Percentiles rank a stretch among this genome's conserved stretches.
Conservation (phyloP, 2,113 vertebrate genomes). For the Grantiella picta region DNA sequence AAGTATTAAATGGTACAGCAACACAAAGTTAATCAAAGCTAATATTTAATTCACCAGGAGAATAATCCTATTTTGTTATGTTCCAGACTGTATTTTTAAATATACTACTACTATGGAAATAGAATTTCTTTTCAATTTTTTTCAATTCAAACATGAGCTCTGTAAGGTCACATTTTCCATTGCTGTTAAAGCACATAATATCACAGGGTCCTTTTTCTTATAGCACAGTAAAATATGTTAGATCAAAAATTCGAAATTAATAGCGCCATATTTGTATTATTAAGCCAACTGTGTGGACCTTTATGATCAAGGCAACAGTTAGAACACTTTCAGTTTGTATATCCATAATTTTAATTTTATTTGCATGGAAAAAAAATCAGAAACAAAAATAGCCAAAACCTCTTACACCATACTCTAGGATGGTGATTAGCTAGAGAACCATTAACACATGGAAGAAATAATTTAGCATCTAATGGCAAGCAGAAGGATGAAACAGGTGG, state of each 20-base stretch:
- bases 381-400: background rate
- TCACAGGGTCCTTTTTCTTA: background rate
- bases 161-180: background rate
- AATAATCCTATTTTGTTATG: background rate
- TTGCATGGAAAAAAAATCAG: background rate
- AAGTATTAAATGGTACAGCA: slow-evolving; percentile 46
- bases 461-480: background rate
- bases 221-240: background rate
- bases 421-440: background rate
- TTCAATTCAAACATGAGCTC: background rate
- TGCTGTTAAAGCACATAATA: background rate
- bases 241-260: background rate
- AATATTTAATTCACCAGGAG: slow-evolving; percentile 13
- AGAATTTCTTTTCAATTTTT: background rate
- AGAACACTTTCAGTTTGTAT: background rate
- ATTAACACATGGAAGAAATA: background rate
- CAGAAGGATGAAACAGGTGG: background rate
- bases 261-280: background rate
- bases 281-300: background rate
- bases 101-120: background rate
- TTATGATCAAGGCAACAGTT: background rate
- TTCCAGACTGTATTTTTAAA: background rate
- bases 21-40: slow-evolving; percentile 23
- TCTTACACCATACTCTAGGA: background rate
- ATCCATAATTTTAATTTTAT: background rate